Percentiles rank a stretch among this genome's conserved stretches.
Conservation (phyloP, 2,797 vertebrate species). For the Spea hammondii region DNA sequence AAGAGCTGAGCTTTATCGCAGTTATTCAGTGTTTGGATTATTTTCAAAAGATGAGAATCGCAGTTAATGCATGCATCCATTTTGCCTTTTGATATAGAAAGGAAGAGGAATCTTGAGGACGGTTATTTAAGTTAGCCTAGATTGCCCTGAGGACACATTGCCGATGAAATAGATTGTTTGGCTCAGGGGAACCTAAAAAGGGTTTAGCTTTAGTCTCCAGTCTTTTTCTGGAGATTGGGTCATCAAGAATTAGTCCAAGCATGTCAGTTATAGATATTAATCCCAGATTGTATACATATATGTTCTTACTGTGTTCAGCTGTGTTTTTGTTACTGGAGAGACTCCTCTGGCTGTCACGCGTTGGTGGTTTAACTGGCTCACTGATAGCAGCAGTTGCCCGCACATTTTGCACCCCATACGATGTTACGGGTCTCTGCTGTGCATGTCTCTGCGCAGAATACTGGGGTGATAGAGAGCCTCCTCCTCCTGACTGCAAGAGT, state of each 20-base stretch:
- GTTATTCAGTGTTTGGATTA: conserved; percentile 14
- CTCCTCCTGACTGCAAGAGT: conserved; percentile 21
- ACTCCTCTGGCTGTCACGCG: conserved; percentile 2
- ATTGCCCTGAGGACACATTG: too few species aligned
- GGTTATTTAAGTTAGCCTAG: too few species aligned
- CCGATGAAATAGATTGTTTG: too few species aligned
- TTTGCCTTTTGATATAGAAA: too few species aligned
- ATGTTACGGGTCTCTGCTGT: conserved; percentile 33
- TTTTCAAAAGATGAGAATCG: too few species aligned
- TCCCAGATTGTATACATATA: too few species aligned
- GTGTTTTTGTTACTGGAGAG: conserved; percentile 30
- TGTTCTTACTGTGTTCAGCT: conserved; percentile 37
- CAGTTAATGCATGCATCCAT: too few species aligned
- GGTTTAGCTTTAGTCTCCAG: too few species aligned
- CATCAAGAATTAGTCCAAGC: too few species aligned
- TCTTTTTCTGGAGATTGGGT: too few species aligned
- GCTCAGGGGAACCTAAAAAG: too few species aligned
- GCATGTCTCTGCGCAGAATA: conserved; percentile 19
- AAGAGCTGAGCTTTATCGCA: background rate
- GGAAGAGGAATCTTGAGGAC: conserved; percentile 35
- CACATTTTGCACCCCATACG: conserved; percentile 15
- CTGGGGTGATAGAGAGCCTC: conserved; percentile 28
- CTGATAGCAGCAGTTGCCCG: background rate
- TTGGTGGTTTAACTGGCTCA: conserved; percentile 46
- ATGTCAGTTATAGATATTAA: too few species aligned